Evolutionary conservation across 2,888 invertebrate genomes (phyloP).

Genomic region (Oscheius sp.): DNA sequence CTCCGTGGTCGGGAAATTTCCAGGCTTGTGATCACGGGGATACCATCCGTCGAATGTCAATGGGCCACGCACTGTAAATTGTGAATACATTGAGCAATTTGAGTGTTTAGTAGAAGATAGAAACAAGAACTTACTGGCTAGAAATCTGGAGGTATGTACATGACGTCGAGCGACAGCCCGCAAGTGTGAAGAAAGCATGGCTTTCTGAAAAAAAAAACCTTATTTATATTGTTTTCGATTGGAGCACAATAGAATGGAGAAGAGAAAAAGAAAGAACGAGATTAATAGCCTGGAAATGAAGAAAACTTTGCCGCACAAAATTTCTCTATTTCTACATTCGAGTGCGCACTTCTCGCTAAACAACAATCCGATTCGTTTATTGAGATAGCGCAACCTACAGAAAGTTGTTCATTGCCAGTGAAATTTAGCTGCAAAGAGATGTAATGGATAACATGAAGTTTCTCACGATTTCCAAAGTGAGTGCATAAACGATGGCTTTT

Average conservation of each 20-base stretch:
- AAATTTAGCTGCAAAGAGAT: too few relatives aligned
- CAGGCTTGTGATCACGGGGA: slow-evolving; percentile 71
- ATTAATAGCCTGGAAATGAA: too few relatives aligned
- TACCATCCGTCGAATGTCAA: slow-evolving; percentile 70
- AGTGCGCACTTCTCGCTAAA: neutral
- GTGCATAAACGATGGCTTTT: too few relatives aligned
- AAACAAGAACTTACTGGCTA: slow-evolving; percentile 47
- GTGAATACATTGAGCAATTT: neutral
- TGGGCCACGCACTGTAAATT: slow-evolving; percentile 57
- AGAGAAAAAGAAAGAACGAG: too few relatives aligned
- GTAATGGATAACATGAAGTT: too few relatives aligned
- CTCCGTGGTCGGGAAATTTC: slow-evolving; percentile 64
- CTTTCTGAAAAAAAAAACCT: neutral
- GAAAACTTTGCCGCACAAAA: too few relatives aligned
- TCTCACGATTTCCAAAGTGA: too few relatives aligned
- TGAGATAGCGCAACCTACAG: neutral
- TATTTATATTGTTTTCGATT: too few relatives aligned
- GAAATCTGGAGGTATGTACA: slow-evolving; percentile 48
- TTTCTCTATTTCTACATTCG: too few relatives aligned
- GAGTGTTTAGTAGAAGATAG: neutral
- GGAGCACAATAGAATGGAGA: too few relatives aligned
- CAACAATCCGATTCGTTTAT: neutral
- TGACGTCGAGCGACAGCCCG: slow-evolving; percentile 48
- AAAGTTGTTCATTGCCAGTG: too few relatives aligned
- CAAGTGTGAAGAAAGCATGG: slow-evolving; percentile 54